These are phyloP conservation scores for Lophius americanus DNA, from an alignment of 2,797 vertebrate species.

Conservation along the genomic window DNA sequence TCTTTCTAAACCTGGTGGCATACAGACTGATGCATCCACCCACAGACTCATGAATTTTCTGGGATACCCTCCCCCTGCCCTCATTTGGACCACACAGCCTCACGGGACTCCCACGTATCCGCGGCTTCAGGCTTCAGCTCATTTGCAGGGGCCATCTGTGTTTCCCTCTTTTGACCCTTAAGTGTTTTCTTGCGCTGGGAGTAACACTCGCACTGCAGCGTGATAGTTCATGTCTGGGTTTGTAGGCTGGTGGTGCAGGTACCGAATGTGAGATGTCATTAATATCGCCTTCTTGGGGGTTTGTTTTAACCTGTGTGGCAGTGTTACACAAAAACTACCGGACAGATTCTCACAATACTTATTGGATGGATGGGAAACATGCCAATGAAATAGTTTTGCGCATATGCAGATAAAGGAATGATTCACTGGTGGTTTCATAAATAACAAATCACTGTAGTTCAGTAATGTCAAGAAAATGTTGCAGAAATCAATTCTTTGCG, in stretches of 20 bases:
- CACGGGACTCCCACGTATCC: constrained; percentile 51
- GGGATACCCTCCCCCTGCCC: constrained; percentile 30
- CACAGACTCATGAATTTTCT: constrained; percentile 1
- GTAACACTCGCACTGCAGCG: neutral
- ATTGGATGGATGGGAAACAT: too few relatives aligned
- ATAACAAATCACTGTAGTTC: too few relatives aligned
- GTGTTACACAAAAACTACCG: too few relatives aligned
- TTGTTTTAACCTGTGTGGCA: too few relatives aligned
- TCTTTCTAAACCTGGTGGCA: constrained; percentile 28
- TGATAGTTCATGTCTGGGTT: neutral
- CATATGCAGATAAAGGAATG: too few relatives aligned
- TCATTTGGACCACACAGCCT: constrained; percentile 35
- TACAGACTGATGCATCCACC: constrained; percentile 16
- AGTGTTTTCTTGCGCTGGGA: constrained; percentile 24
- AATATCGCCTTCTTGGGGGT: too few relatives aligned
- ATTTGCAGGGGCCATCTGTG: constrained; percentile 55
- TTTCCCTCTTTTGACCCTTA: constrained; percentile 31
- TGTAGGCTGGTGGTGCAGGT: constrained; percentile 1
- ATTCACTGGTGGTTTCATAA: too few relatives aligned
- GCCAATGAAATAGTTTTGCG: too few relatives aligned
- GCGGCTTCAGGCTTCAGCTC: constrained; percentile 60
- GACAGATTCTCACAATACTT: too few relatives aligned
- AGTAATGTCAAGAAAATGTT: too few relatives aligned
- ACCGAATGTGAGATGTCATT: too few relatives aligned
- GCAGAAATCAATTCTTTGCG: too few relatives aligned